Base-by-base conservation (phyloP, 2,888 invertebrate genomes). In the Ophion ventricosus region DNA sequence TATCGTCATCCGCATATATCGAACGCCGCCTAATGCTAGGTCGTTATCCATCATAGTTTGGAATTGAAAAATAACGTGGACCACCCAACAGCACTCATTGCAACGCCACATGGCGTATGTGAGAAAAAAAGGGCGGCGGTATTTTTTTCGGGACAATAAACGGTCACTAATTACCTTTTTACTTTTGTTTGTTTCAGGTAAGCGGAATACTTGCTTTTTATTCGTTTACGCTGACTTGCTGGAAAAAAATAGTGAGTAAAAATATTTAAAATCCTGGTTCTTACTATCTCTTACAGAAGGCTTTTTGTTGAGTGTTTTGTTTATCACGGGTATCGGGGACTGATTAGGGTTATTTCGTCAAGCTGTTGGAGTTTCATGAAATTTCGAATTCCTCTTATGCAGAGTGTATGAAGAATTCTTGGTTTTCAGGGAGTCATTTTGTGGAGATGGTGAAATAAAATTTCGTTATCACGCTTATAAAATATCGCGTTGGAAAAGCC, bases 171-270 rank as follows among this genome's bases (percentile, higher is more conserved):
- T 86, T 78, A 88, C 83, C 83, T 81, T 81, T 78, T 77, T 86
- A 80, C 85, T 77, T 85, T 80, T 85, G 84, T 86, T 80, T 87
- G 88, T 89, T 89, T 57, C 90, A 89, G 90, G 90, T 90, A 90
- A 91, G 90, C 83, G 81, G 81, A 81, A 81, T 20, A 70, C 69
- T 61, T 35, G 10, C 67, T 75, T 83, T 72, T 54, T 10, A 25
- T 54, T 64, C 43, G 70, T 59, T 72, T 17, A 7, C n/a, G 23
- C 4, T 14, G 26, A 11, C 54, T 14, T 64, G 23, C 8, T 57
- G 57, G 25, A 75, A 25, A 8, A n/a, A 11, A 17, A 59, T 14
- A 59, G 77, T 77, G 67, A 77, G 77, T 77, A 35, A n/a, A 29
- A 59, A 67, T 43, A 40, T n/a, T 8, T 11, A 17, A 59, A 72